A percentile compares a stretch with the other conserved stretches of the same genome.
Evolutionary conservation across 1,140 invertebrate species (phyloP).

Genomic region (Ceratosolen solmsi): DNA sequence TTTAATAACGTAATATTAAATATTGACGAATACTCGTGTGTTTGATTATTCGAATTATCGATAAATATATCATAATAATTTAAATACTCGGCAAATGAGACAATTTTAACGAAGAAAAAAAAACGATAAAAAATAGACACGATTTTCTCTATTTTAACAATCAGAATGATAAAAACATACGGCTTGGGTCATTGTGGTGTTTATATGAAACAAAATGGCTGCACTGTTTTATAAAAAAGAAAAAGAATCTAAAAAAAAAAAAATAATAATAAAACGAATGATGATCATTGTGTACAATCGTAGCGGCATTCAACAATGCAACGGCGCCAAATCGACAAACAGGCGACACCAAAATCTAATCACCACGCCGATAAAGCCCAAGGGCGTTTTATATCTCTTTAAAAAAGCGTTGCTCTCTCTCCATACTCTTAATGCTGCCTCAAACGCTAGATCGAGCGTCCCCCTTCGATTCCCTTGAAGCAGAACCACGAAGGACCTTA

Average conservation of each 20-base stretch:
- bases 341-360: neutral
- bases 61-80: neutral
- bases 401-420: neutral
- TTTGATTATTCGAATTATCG: neutral
- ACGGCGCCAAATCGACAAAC: neutral
- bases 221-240: neutral
- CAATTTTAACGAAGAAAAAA: neutral
- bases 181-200: neutral
- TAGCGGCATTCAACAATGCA: neutral
- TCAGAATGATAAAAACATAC: neutral
- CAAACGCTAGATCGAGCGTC: neutral
- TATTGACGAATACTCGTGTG: neutral
- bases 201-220: neutral
- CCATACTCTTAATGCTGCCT: neutral
- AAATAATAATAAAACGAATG: too few species aligned
- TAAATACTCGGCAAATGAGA: neutral
- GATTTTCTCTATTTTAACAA: neutral
- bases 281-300: neutral
- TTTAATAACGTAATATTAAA: constrained; percentile 22
- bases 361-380: neutral
- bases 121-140: neutral
- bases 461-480: neutral
- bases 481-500: constrained; percentile 36
- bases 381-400: neutral
- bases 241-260: too few species aligned